Evolutionary conservation across 2,797 vertebrate genomes (phyloP).

Genomic region (Pteronotus mesoamericanus): DNA sequence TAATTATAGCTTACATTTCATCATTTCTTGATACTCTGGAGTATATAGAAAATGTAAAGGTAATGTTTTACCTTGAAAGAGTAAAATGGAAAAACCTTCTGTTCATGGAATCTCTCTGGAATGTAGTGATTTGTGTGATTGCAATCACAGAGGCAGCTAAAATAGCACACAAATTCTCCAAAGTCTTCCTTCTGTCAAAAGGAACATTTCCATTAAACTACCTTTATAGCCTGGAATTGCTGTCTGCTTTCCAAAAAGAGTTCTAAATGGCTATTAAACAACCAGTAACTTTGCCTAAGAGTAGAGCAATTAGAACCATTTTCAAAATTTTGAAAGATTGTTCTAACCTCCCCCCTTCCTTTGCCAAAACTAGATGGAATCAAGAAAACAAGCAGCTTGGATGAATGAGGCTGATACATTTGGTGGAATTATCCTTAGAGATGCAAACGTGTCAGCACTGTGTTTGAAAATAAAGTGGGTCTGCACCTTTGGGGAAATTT

Average conservation of each 20-base stretch:
- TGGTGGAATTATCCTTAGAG: not conserved
- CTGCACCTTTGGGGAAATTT: not conserved
- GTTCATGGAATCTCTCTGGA: slow-evolving; percentile 48
- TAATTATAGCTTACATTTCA: slow-evolving; percentile 51
- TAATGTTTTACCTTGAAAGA: slow-evolving; percentile 57
- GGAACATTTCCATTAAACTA: slow-evolving; percentile 9
- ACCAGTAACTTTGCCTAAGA: slow-evolving; percentile 51
- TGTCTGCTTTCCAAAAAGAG: slow-evolving; percentile 37
- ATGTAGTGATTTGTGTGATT: slow-evolving; percentile 57
- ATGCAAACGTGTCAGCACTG: not conserved
- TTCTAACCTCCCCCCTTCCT: slow-evolving; percentile 26
- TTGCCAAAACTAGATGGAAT: slow-evolving; percentile 52
- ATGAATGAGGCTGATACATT: not conserved
- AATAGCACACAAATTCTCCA: slow-evolving; percentile 3
- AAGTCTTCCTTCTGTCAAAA: slow-evolving; percentile 37
- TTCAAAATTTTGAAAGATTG: slow-evolving; percentile 55
- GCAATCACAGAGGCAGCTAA: slow-evolving; percentile 50
- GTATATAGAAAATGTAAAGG: slow-evolving; percentile 63
- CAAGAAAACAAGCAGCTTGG: slow-evolving; percentile 51
- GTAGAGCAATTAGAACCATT: slow-evolving; percentile 63
- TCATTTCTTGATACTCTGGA: slow-evolving; percentile 47
- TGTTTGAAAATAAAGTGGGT: slow-evolving; percentile 18
- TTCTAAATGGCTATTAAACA: slow-evolving; percentile 58
- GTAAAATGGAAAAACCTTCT: slow-evolving; percentile 66
- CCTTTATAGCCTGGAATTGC: slow-evolving; percentile 26